phyloP scores from a whole-genome alignment of 1,140 invertebrate genomes.

The Atopsyche davidsoni region DNA sequence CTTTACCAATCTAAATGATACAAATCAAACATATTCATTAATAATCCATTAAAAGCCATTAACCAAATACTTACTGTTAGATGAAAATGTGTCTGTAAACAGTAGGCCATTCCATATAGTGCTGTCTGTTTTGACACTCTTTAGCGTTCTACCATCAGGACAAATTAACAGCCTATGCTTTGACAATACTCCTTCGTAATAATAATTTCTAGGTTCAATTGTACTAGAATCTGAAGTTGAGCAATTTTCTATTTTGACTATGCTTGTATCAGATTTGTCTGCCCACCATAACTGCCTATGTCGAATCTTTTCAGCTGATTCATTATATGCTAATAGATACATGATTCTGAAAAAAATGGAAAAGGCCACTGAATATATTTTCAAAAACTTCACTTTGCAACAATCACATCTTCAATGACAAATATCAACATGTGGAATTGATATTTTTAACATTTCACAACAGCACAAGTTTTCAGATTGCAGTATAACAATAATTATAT shows the following conservation, averaged over 20 bases:
- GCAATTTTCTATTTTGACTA: conserved; percentile 8
- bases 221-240: not conserved
- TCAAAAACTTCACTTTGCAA: not conserved
- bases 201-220: conserved; percentile 15
- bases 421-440: too few relatives aligned
- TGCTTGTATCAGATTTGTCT: conserved; percentile 25
- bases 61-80: conserved; percentile 37
- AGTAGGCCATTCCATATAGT: conserved; percentile 44
- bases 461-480: too few relatives aligned
- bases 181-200: conserved; percentile 33
- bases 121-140: conserved; percentile 39
- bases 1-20: too few relatives aligned
- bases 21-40: too few relatives aligned
- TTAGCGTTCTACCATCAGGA: conserved; percentile 39
- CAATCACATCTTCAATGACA: too few relatives aligned
- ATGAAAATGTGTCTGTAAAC: conserved; percentile 45
- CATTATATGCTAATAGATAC: conserved; percentile 38
- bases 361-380: not conserved
- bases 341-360: conserved; percentile 36
- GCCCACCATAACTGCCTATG: conserved; percentile 45
- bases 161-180: conserved; percentile 42
- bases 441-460: too few relatives aligned
- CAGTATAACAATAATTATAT: too few relatives aligned
- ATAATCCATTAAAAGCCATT: too few relatives aligned
- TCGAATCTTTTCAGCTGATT: conserved; percentile 40